Base-by-base conservation (phyloP, 2,113 vertebrate species). In the Eulacestoma nigropectus region DNA sequence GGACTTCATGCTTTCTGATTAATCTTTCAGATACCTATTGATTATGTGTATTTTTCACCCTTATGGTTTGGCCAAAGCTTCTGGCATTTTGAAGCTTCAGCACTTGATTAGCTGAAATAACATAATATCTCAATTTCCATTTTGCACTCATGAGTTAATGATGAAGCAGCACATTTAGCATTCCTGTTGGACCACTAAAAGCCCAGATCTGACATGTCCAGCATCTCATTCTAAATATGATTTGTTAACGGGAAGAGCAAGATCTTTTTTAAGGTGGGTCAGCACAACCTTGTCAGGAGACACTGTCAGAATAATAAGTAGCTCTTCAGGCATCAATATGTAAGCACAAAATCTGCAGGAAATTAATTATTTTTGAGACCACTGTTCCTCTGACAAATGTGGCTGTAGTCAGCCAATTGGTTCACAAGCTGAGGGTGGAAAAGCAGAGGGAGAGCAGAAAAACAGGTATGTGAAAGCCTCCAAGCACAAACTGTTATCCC, bases 51-150 rank as follows among this genome's bases (percentile, higher is more conserved):
- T 92, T 95, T 97, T 94, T 96, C 80, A 90, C 32, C n/a, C 33
- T 44, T 63, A 80, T 0, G 17, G 81, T 76, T 80, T 97, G 95
- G 86, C 86, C 73, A 87, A 89, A 92, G 62, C 70, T 96, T 75
- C 83, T 96, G 86, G 87, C 80, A 84, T 89, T 92, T 93, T 11
- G 39, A 92, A 97, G 55, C 82, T 84, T 91, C 84, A 92, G 73
- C 39, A 76, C 35, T 59, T 76, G 91, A 96, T 96, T 92, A 97
- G 77, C 78, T 96, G 81, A 93, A 97, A 95, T 93, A 94, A 93
- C 56, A 69, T 64, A 85, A 16, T 68, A 67, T 62, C 65, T 81
- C 63, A 67, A 72, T 49, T 75, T 39, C 53, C 83, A 74, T 90
- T 84, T 90, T 84, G 70, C 49, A 94, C 74, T 59, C 78, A 70